Evolutionary conservation across 2,888 invertebrate genomes (phyloP).

Genomic region (Listrodromus nycthemerus): DNA sequence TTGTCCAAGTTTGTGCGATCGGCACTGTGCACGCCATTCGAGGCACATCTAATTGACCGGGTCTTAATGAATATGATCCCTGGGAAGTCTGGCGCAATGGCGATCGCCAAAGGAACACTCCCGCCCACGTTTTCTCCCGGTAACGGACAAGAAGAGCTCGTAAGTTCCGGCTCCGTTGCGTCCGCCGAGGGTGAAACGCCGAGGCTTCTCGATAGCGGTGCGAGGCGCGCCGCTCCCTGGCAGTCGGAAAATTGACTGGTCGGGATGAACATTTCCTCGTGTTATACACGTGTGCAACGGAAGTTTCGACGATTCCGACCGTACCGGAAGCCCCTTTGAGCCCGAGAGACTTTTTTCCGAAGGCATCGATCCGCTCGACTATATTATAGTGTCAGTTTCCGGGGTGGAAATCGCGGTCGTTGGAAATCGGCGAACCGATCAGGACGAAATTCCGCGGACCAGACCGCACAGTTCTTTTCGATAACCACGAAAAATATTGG

Average conservation of each 20-base stretch:
- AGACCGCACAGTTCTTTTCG: no score
- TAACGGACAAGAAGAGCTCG: slow-evolving; percentile 43
- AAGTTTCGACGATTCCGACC: slow-evolving; percentile 7
- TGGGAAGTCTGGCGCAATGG: slow-evolving; percentile 50
- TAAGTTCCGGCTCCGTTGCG: slow-evolving; percentile 37
- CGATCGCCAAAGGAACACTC: slow-evolving; percentile 20
- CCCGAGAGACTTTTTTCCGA: neutral
- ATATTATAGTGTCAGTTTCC: neutral
- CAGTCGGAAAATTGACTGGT: slow-evolving; percentile 32
- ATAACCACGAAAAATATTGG: no score
- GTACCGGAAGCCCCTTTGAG: slow-evolving; percentile 2
- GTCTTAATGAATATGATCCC: slow-evolving; percentile 77
- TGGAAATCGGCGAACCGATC: neutral
- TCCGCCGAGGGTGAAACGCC: slow-evolving; percentile 34
- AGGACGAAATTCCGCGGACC: no score
- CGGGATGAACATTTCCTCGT: slow-evolving; percentile 34
- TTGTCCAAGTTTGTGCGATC: slow-evolving; percentile 72
- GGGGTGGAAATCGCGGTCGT: neutral
- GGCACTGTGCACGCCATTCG: slow-evolving; percentile 72
- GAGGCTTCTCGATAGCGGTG: slow-evolving; percentile 42
- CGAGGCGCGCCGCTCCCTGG: slow-evolving; percentile 10
- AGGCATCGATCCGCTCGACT: neutral
- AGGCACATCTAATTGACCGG: slow-evolving; percentile 77
- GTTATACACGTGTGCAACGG: neutral
- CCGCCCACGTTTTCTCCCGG: slow-evolving; percentile 3